Conservation (phyloP, 2,113 vertebrate species). For the Microcebus jonahi region DNA sequence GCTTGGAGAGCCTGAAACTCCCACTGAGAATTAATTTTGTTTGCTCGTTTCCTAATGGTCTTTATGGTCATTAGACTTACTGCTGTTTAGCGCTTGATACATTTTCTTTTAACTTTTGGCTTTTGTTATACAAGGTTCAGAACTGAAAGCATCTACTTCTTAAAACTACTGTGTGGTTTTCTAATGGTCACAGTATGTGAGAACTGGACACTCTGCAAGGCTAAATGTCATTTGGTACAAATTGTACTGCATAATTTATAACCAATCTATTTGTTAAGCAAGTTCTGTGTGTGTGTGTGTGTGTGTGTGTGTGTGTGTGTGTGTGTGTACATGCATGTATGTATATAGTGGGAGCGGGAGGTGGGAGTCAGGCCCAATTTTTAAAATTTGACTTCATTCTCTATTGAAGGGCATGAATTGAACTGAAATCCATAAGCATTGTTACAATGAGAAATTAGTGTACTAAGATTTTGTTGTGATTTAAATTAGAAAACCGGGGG, state of each 20-base stretch:
- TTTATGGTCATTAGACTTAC: slow-evolving; percentile 38
- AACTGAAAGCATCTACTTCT: slow-evolving; percentile 35
- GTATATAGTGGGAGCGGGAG: neutral
- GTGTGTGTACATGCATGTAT: too few relatives aligned
- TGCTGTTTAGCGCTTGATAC: slow-evolving; percentile 8
- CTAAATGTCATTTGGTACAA: slow-evolving; percentile 30
- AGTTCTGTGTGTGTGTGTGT: neutral
- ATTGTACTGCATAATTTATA: slow-evolving; percentile 38
- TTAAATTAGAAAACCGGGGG: slow-evolving; percentile 53
- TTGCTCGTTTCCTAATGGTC: slow-evolving; percentile 56
- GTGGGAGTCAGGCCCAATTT: neutral
- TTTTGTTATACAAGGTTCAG: slow-evolving; percentile 32
- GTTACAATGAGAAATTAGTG: neutral
- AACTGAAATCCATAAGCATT: slow-evolving; percentile 24
- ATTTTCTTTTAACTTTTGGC: slow-evolving; percentile 49
- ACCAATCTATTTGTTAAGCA: neutral
- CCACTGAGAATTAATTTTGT: slow-evolving; percentile 54
- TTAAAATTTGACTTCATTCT: neutral
- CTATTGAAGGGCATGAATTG: neutral
- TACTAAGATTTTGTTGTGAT: neutral
- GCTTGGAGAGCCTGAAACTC: slow-evolving; percentile 19
- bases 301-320: neutral
- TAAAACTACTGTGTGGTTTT: slow-evolving; percentile 40
- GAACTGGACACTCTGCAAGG: neutral
- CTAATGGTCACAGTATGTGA: slow-evolving; percentile 43